Evolutionary conservation across 2,113 vertebrate species (phyloP), one percentile per base, ranked within the genome.

Genomic region (Dasyurus viverrinus): DNA sequence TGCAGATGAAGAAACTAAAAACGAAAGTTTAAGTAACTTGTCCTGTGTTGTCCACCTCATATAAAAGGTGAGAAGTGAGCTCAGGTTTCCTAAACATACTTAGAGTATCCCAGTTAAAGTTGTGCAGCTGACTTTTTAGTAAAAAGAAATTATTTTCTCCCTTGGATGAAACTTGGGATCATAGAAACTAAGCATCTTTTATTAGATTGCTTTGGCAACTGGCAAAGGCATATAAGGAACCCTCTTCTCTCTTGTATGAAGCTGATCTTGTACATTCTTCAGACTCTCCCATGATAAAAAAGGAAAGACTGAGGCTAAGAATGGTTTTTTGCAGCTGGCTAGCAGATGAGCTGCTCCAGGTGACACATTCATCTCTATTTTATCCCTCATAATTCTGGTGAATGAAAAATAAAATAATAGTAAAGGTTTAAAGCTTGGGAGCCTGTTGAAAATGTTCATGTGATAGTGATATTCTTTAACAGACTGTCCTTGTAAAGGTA

Each of bases 341-440:
- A 6, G 19, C 19, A 8, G 19, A 42, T 23, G 19, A 84, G 7
- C 6, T 22, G n/a, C n/a, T 84, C 53, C 93, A 54, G 91, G 30
- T 54, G 10, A 91, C 8, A 68, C 19, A 47, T 93, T 95, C 76
- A 16, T 91, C 0, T 50, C 24, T 53, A 46, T 9, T 25, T 91
- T 84, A 89, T 53, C 89, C 4, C 90, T 89, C 23, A 60, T 92
- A 55, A 90, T 93, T 25, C 76, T 57, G 3, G 5, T 6, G 14
- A 92, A 93, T 92, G 42, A 94, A 92, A 94, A 84, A 84, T 84
- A 42, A 84, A 84, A 84, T 42, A 6, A 22, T 52, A 90, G 14
- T 54, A 1, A 26, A 90, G 10, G 23, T 93, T 92, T 47, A 91
- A 2, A 84, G n/a, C 1, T 26, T 94, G 9, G 19, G 23, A 30